Evolutionary conservation across 2,113 vertebrate species (phyloP).

Genomic region (Craseonycteris thonglongyai): DNA sequence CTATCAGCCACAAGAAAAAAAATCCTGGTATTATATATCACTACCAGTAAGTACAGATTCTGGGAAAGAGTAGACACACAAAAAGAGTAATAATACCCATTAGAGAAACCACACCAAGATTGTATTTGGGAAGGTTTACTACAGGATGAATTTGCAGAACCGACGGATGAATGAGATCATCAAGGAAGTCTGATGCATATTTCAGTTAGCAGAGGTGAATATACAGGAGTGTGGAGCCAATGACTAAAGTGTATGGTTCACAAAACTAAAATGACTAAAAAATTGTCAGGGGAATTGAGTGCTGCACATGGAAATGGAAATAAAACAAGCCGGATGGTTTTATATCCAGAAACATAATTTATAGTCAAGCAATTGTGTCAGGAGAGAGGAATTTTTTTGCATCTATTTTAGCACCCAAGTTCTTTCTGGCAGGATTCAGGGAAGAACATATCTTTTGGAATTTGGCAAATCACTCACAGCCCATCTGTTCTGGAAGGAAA

Average conservation of each 20-base stretch:
- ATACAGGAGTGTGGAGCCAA: not conserved
- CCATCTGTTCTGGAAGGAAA: constrained; percentile 14
- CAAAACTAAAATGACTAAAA: constrained; percentile 6
- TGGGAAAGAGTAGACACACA: not conserved
- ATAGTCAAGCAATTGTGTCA: not conserved
- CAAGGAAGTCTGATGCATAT: not conserved
- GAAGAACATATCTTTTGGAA: not conserved
- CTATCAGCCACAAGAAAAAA: not conserved
- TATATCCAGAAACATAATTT: constrained; percentile 15
- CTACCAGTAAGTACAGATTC: not conserved
- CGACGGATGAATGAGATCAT: not conserved
- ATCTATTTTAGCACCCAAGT: not conserved
- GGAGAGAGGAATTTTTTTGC: constrained; percentile 19
- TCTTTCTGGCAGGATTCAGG: constrained; percentile 13
- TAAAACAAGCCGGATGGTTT: constrained; percentile 30
- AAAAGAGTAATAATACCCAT: not conserved
- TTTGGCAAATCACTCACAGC: not conserved
- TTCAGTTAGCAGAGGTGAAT: not conserved
- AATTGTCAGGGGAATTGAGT: not conserved
- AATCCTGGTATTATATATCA: not conserved
- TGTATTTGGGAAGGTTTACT: not conserved
- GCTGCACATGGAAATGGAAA: constrained; percentile 1
- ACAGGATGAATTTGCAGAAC: not conserved
- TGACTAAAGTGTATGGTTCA: not conserved
- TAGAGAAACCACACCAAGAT: not conserved